phyloP scores from a whole-genome alignment of 2,113 vertebrate genomes.

The Vidua macroura region DNA sequence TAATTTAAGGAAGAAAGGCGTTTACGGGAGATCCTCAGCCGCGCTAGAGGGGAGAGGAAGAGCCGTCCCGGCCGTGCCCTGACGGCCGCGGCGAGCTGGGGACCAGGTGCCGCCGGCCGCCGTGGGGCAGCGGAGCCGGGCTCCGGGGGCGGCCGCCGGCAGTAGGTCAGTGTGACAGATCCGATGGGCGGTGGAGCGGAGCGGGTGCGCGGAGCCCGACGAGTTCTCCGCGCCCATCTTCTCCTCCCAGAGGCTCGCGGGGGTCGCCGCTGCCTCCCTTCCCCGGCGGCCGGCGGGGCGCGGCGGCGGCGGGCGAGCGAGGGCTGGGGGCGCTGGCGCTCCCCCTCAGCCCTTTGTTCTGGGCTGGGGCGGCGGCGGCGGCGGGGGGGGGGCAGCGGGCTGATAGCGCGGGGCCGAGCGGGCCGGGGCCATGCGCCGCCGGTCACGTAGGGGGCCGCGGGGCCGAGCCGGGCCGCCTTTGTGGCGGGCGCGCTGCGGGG shows the following conservation, averaged over 20 bases:
- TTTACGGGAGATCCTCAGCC: neutral
- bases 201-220: no score
- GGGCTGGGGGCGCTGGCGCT: conserved; percentile 23
- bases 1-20: neutral
- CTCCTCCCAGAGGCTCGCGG: neutral
- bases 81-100: neutral
- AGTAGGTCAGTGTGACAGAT: conserved; percentile 36
- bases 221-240: neutral
- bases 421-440: no score
- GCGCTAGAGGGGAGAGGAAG: neutral
- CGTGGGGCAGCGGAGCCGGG: neutral
- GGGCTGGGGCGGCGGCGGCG: no score
- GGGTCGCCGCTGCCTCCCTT: neutral
- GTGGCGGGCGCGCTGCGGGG: no score
- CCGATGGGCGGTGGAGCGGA: neutral
- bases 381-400: no score
- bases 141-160: neutral
- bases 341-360: conserved; percentile 78
- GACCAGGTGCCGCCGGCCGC: neutral
- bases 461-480: no score
- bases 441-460: no score
- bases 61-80: neutral
- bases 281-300: neutral
- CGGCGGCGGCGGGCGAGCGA: neutral
- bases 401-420: no score